These are phyloP conservation scores for Passer domesticus DNA, from an alignment of 2,113 vertebrate species.

Conservation along the genomic window DNA sequence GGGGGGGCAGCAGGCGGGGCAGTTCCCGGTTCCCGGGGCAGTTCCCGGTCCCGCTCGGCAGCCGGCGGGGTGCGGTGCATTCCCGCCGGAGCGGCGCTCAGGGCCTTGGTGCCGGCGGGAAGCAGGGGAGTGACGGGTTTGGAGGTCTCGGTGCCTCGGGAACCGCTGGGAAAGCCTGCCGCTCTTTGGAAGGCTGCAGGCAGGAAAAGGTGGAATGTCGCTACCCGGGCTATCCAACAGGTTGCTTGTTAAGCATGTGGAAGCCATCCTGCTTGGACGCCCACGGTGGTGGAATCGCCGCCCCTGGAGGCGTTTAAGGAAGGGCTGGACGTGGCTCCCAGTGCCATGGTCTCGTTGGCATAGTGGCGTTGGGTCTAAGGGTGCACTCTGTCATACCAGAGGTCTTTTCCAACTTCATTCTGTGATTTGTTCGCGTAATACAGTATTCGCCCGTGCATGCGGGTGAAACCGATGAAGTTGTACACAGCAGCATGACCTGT, in stretches of 20 bases:
- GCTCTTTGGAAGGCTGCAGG: neutral
- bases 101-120: neutral
- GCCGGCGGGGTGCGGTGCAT: neutral
- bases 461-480: neutral
- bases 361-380: neutral
- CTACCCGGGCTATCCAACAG: rapidly evolving
- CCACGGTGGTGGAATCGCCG: neutral
- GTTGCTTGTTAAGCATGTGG: neutral
- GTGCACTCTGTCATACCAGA: neutral
- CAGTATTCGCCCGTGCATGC: rapidly evolving
- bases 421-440: neutral
- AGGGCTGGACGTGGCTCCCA: too few relatives aligned
- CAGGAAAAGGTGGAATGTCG: neutral
- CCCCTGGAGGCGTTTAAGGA: neutral
- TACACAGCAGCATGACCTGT: neutral
- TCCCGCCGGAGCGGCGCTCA: neutral
- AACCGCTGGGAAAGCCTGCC: neutral
- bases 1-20: neutral
- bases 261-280: neutral
- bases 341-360: neutral
- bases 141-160: neutral
- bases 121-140: neutral
- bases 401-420: neutral
- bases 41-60: neutral
- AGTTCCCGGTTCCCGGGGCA: too few relatives aligned